Conservation (phyloP, 1,140 invertebrate species). For the Monochamus saltuarius region DNA sequence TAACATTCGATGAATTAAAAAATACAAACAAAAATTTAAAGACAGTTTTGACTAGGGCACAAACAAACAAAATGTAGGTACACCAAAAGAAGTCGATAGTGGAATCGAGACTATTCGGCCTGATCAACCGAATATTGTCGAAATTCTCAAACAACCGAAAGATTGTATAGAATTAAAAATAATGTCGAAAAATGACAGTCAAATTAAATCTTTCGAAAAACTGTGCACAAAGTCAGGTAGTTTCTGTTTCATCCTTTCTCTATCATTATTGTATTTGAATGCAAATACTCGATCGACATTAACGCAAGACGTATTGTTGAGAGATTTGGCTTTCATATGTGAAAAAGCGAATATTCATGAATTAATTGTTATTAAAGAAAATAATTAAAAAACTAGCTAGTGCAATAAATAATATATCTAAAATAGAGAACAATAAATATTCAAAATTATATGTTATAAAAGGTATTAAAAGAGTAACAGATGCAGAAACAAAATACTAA, state of each 20-base stretch:
- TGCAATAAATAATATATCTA: slow-evolving; percentile 10
- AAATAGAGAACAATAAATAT: slow-evolving; percentile 2
- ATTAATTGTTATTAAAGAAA: slow-evolving; percentile 24
- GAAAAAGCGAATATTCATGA: slow-evolving; percentile 23
- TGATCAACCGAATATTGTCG: slow-evolving; percentile 19
- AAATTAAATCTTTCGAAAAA: slow-evolving; percentile 15
- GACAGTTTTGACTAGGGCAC: slow-evolving; percentile 8
- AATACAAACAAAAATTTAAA: background rate
- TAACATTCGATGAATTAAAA: slow-evolving; percentile 9
- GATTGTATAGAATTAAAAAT: background rate
- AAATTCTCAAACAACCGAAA: slow-evolving; percentile 13
- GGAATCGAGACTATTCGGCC: background rate
- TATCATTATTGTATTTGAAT: background rate
- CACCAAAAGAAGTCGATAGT: slow-evolving; percentile 4
- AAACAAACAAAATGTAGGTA: background rate
- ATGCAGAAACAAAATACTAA: slow-evolving; percentile 16
- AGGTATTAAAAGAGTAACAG: slow-evolving; percentile 13
- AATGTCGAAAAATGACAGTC: background rate
- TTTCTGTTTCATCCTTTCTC: background rate
- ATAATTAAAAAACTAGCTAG: slow-evolving; percentile 14
- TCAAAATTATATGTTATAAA: slow-evolving; percentile 19
- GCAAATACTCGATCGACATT: slow-evolving; percentile 19
- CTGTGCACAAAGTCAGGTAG: background rate
- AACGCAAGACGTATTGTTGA: slow-evolving; percentile 23
- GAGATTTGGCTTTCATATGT: slow-evolving; percentile 22